Evolutionary conservation across 1,140 invertebrate genomes (phyloP).

Genomic region (Tetragnatha versicolor): DNA sequence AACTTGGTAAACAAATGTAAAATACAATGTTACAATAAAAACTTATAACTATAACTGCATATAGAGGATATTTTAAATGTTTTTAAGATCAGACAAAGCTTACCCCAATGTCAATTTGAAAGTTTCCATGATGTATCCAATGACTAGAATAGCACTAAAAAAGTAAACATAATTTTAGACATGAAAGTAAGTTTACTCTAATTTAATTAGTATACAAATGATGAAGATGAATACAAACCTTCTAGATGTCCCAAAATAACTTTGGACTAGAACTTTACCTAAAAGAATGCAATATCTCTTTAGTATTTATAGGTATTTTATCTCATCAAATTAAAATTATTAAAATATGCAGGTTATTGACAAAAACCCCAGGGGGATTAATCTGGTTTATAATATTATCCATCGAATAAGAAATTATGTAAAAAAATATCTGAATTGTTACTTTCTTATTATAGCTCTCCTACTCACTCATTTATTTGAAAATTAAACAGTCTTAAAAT

Average conservation of each 20-base stretch:
- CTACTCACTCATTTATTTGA: too few relatives aligned
- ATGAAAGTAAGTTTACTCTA: not conserved
- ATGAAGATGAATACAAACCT: not conserved
- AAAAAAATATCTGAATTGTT: not conserved
- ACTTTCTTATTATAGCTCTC: not conserved
- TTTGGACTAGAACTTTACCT: slow-evolving; percentile 25
- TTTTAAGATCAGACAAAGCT: not conserved
- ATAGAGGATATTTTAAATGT: not conserved
- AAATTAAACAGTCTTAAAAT: too few relatives aligned
- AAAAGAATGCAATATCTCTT: not conserved
- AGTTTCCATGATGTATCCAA: slow-evolving; percentile 23
- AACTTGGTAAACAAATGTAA: not conserved
- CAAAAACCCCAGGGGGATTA: not conserved
- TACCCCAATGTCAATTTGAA: not conserved
- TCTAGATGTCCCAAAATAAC: not conserved
- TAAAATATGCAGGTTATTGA: not conserved
- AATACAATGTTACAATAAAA: not conserved
- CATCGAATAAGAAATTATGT: not conserved
- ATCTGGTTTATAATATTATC: not conserved
- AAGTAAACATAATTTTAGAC: not conserved
- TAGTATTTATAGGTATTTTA: not conserved
- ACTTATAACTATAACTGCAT: not conserved
- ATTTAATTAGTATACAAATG: not conserved
- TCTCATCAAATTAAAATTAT: not conserved
- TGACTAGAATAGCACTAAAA: slow-evolving; percentile 30